Percentiles rank a stretch among this genome's conserved stretches.
Conservation (phyloP, 1,140 invertebrate genomes). For the Himalopsyche phryganea region DNA sequence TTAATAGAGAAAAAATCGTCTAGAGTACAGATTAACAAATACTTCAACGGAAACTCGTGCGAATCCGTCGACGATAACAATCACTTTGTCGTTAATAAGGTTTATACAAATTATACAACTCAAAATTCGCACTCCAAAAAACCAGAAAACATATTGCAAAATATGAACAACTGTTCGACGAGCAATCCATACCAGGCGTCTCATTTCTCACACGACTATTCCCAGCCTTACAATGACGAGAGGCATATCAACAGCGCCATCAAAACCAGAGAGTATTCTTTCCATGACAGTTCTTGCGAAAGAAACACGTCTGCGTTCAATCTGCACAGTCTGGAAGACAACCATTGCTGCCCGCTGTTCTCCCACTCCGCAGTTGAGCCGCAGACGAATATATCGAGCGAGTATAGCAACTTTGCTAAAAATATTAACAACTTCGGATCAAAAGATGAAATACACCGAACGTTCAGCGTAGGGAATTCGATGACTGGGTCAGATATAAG, state of each 20-base stretch:
- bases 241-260: constrained; percentile 13
- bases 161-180: constrained; percentile 6
- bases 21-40: constrained; percentile 17
- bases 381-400: constrained; percentile 25
- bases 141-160: constrained; percentile 3
- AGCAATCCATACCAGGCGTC: neutral
- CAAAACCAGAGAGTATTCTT: constrained; percentile 24
- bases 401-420: constrained; percentile 31
- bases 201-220: constrained; percentile 2
- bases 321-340: constrained; percentile 31
- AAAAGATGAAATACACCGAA: constrained; percentile 29
- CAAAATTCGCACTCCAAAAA: constrained; percentile 6
- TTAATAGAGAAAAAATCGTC: constrained; percentile 5
- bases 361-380: constrained; percentile 23
- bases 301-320: constrained; percentile 27
- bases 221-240: constrained; percentile 15
- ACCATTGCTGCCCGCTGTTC: constrained; percentile 27
- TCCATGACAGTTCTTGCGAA: constrained; percentile 19
- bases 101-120: constrained; percentile 7
- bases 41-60: constrained; percentile 14
- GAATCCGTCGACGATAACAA: constrained; percentile 28
- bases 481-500: constrained; percentile 64
- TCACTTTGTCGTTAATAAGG: constrained; percentile 8
- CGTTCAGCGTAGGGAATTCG: constrained; percentile 39
- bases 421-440: constrained; percentile 32